Evolutionary conservation across 1,140 invertebrate species (phyloP), one percentile per base, ranked within the genome.

Genomic region (Drosophila paulistorum): DNA sequence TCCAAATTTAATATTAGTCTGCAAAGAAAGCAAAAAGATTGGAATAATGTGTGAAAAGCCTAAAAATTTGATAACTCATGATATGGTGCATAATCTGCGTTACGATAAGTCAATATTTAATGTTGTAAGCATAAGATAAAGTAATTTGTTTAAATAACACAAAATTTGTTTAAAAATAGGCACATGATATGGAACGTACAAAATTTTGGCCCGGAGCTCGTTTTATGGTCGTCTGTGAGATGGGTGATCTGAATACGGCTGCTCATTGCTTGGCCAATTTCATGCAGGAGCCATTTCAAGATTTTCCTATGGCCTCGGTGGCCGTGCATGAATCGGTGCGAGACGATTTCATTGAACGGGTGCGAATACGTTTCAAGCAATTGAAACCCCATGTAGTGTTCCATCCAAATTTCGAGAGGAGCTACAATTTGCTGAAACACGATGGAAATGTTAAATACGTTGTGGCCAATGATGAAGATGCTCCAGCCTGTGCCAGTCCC

Each of bases 281-380:
- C 0, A 87, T 87, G 83, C 84, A 87, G 0, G 80, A 87, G 9
- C 83, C 83, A 7, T 87, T 87, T n/a, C 45, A 58, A 11, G 67
- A 65, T 0, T 69, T 77, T 20, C 79, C 83, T 0, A 60, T 89
- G 33, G 79, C 79, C 60, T 41, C 61, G 7, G 83, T 87, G 57
- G 77, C 70, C 0, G 83, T 87, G 4, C 68, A 87, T 0, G 7
- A 68, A 0, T 71, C 83, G 30, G 66, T 87, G 10, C 23, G 26
- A 4, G 76, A 87, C 14, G 77, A 89, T 0, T 87, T 87, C 23
- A 72, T 87, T 7, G 79, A 41, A 35, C 59, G 65, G 11, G 1
- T 87, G 3, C 54, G 73, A 0, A 71, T 37, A 33, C 77, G 77
- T 1, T 87, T 87, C 35, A 73, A 62, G 20, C 83, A 86, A 68